Conservation (phyloP, 2,113 vertebrate species). For the Xenus cinereus region DNA sequence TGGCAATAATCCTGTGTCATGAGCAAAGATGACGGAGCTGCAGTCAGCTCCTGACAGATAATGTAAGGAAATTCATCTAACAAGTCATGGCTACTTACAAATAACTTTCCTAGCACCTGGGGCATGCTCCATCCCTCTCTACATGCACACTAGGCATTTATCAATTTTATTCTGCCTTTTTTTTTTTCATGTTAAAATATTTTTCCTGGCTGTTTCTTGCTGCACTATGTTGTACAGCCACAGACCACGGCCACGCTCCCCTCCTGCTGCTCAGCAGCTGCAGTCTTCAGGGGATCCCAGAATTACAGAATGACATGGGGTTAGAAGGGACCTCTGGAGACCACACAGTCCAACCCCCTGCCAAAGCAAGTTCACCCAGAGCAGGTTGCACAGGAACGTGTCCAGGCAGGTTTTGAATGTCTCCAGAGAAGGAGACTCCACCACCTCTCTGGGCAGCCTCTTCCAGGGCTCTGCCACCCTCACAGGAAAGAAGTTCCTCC, state of each 20-base stretch:
- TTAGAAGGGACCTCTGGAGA: too few species aligned
- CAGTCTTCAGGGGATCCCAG: background rate
- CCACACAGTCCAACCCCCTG: too few species aligned
- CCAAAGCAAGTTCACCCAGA: too few species aligned
- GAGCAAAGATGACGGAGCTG: background rate
- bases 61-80: background rate
- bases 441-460: too few species aligned
- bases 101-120: background rate
- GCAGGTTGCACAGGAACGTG: too few species aligned
- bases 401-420: too few species aligned
- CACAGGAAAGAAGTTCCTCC: too few species aligned
- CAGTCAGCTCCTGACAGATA: background rate
- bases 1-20: background rate
- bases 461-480: too few species aligned
- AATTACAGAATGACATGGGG: too few species aligned
- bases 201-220: background rate
- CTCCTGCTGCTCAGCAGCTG: background rate
- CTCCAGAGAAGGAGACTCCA: too few species aligned
- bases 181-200: background rate
- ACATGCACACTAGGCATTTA: background rate
- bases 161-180: background rate
- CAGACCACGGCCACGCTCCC: fast-evolving
- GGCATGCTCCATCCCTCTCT: background rate
- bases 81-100: background rate
- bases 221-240: background rate